Percentiles rank a stretch among this genome's conserved stretches.
These are phyloP conservation scores for Lagocephalus sceleratus DNA, from an alignment of 2,797 vertebrate species.

Conservation along the genomic window DNA sequence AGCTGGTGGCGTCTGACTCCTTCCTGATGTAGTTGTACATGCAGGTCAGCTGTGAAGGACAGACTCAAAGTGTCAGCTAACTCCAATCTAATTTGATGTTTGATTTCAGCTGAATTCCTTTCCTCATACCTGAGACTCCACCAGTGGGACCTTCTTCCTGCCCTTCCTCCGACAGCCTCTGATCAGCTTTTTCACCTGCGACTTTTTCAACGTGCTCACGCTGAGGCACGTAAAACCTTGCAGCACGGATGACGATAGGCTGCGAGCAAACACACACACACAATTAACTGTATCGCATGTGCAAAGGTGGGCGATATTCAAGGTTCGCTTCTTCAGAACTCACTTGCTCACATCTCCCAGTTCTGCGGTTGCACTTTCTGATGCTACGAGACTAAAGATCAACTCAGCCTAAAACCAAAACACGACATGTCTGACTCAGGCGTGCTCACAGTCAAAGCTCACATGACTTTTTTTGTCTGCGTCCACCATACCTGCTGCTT, in stretches of 20 bases:
- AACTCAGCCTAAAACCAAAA: slow-evolving; percentile 58
- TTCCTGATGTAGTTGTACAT: slow-evolving; percentile 71
- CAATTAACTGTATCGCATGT: too few relatives aligned
- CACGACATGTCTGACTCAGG: neutral
- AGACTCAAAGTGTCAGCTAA: too few relatives aligned
- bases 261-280: slow-evolving; percentile 38
- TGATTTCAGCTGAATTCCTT: neutral
- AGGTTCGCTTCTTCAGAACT: slow-evolving; percentile 21
- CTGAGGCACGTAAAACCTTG: slow-evolving; percentile 75
- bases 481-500: slow-evolving; percentile 59
- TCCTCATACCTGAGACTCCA: slow-evolving; percentile 69
- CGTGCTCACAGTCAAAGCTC: neutral
- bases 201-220: slow-evolving; percentile 21
- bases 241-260: slow-evolving; percentile 70
- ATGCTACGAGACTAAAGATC: slow-evolving; percentile 59
- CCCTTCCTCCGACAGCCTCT: slow-evolving; percentile 55
- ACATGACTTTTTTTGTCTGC: neutral
- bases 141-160: slow-evolving; percentile 46
- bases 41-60: slow-evolving; percentile 69
- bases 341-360: slow-evolving; percentile 53
- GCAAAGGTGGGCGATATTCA: neutral
- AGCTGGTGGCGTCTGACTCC: slow-evolving; percentile 22
- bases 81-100: neutral
- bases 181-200: slow-evolving; percentile 57
- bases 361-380: neutral